Evolutionary conservation across 2,888 invertebrate genomes (phyloP).

Genomic region (Amphimallon solstitiale): DNA sequence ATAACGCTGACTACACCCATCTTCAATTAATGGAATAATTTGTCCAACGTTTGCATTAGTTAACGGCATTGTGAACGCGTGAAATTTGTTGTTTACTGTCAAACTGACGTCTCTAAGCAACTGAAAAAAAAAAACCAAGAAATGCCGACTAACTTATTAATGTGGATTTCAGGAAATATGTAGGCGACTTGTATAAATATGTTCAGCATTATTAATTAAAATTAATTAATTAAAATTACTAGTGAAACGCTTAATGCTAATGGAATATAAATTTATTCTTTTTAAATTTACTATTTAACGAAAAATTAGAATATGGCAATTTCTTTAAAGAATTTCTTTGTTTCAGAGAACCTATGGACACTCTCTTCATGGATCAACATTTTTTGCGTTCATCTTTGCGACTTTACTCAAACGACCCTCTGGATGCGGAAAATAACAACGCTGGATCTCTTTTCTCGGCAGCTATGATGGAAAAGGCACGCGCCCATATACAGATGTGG

Average conservation of each 20-base stretch:
- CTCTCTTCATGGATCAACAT: slow-evolving; percentile 82
- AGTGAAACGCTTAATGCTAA: too few relatives aligned
- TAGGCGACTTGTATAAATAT: too few relatives aligned
- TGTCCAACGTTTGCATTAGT: neutral
- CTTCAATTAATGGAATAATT: too few relatives aligned
- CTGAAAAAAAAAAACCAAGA: neutral
- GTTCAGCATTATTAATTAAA: too few relatives aligned
- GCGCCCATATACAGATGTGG: slow-evolving; percentile 67
- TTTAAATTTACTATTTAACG: too few relatives aligned
- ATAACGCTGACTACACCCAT: too few relatives aligned
- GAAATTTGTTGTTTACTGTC: neutral
- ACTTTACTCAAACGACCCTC: slow-evolving; percentile 68
- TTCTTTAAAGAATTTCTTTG: slow-evolving; percentile 39
- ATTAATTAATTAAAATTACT: too few relatives aligned
- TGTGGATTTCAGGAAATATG: neutral
- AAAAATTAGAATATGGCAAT: too few relatives aligned
- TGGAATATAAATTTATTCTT: too few relatives aligned
- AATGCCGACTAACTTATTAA: neutral
- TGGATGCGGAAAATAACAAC: slow-evolving; percentile 65
- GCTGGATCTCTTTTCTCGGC: slow-evolving; percentile 63
- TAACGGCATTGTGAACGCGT: neutral
- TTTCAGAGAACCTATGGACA: slow-evolving; percentile 79
- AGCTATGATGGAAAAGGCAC: slow-evolving; percentile 69
- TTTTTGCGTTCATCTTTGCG: slow-evolving; percentile 71
- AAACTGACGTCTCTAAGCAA: neutral